phyloP scores from a whole-genome alignment of 2,888 invertebrate genomes.

The Diplazon laetatorius region DNA sequence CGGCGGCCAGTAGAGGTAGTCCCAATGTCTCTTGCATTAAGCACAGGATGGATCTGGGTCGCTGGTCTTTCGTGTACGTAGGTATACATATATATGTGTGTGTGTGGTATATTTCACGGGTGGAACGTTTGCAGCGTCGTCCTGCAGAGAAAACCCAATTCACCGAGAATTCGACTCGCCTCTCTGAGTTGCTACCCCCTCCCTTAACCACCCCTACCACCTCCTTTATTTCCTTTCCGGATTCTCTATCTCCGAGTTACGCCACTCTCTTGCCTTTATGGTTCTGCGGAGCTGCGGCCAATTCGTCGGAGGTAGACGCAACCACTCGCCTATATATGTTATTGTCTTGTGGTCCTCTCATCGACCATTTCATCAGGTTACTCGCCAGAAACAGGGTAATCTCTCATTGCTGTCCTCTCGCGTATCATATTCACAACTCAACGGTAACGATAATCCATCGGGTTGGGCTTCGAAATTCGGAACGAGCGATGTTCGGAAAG shows the following conservation, averaged over 20 bases:
- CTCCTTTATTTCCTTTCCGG: constrained; percentile 7
- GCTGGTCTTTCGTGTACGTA: background rate
- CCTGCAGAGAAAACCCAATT: constrained; percentile 41
- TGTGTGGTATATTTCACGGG: constrained; percentile 13
- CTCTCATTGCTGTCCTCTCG: background rate
- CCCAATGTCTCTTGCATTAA: constrained; percentile 53
- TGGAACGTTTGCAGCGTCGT: constrained; percentile 30
- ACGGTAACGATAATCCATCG: no score
- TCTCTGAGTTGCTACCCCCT: background rate
- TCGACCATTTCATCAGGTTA: background rate
- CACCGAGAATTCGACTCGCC: constrained; percentile 37
- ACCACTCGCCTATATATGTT: constrained; percentile 24
- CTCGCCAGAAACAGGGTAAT: background rate
- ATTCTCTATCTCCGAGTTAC: constrained; percentile 17
- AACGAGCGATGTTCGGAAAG: no score
- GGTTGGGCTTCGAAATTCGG: no score
- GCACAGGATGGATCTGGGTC: constrained; percentile 43
- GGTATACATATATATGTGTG: background rate
- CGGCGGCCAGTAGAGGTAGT: background rate
- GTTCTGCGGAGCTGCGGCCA: constrained; percentile 31
- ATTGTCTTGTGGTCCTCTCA: background rate
- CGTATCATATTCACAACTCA: background rate
- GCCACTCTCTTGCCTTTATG: constrained; percentile 33
- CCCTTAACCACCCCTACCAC: no score
- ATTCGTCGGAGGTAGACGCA: constrained; percentile 38